phyloP scores from a whole-genome alignment of 2,113 vertebrate genomes.

The Ammospiza nelsoni region DNA sequence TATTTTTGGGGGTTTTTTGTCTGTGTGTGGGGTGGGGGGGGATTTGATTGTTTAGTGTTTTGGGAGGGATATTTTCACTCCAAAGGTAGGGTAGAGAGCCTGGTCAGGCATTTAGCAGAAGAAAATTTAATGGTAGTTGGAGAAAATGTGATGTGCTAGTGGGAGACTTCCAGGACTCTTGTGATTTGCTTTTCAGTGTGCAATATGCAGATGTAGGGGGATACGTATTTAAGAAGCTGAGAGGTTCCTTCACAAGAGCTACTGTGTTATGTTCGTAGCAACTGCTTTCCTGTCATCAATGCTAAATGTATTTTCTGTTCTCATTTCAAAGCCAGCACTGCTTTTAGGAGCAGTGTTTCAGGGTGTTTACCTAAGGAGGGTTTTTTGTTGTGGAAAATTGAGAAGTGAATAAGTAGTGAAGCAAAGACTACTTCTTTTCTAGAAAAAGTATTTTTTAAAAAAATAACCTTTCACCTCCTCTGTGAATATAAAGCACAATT shows the following conservation, averaged over 20 bases:
- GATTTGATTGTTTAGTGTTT: background rate
- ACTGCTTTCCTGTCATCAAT: background rate
- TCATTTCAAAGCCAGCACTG: background rate
- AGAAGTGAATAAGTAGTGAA: background rate
- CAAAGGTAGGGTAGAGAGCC: background rate
- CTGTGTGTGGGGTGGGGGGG: too few relatives aligned
- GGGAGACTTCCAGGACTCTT: background rate
- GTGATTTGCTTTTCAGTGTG: background rate
- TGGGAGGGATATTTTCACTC: background rate
- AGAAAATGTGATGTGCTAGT: background rate
- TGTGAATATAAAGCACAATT: background rate
- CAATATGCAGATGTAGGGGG: background rate
- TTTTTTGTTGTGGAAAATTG: background rate
- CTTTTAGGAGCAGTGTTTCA: background rate
- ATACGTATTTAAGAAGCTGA: background rate
- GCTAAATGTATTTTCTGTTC: slow-evolving; percentile 20
- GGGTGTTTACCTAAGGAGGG: background rate
- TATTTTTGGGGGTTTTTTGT: background rate
- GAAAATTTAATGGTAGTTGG: background rate
- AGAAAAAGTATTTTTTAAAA: background rate
- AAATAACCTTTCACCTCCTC: background rate
- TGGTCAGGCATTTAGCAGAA: background rate
- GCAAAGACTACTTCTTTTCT: background rate
- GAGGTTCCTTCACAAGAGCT: background rate
- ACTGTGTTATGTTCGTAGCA: background rate